Base-by-base conservation (phyloP, 1,140 invertebrate genomes). In the Kradibia gibbosae region DNA sequence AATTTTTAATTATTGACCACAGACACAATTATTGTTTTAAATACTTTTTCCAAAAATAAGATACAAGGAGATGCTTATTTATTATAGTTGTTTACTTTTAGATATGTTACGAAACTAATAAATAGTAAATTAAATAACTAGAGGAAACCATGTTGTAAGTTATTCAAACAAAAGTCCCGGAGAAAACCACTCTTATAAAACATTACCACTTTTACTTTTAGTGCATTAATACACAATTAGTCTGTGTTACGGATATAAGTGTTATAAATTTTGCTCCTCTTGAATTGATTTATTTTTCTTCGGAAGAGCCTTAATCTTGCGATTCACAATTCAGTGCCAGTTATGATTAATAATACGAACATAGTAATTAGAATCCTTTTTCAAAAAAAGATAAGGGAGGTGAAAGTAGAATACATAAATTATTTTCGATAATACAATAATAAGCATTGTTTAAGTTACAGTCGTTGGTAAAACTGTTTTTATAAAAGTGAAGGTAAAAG, bases 311-410 rank as follows among this genome's bases (percentile, higher is more conserved):
- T 67, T 48, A 48, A 77, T 77, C 57, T 77, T 39, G 62, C 45
- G 28, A 78, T 28, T 78, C 39, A 78, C 25, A 31, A 50, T 39
- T 1, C 17, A 45, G 7, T 15, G 22, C 22, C 50, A 45, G 42
- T 48, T 50, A 48, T 57, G 22, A 71, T 31, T n/a, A 78, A 71
- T n/a, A 78, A 71, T 71, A 78, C 53, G 36, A 62, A 71, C 36
- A 71, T 55, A 71, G 5, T 13, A 34, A 55, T n/a, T n/a, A n/a
- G n/a, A n/a, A n/a, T n/a, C 60, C 70, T 72, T 34, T 13, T 60
- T 8, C 34, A 72, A 72, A n/a, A 72, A 72, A 72, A 72, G 78
- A 79, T 72, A 72, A 72, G 34, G 70, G n/a, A 72, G 67, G 48
- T 57, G 50, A 45, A 79, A 72, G 45, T 45, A 72, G n/a, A n/a